phyloP scores from a whole-genome alignment of 2,113 vertebrate genomes.

The Piprites chloris region DNA sequence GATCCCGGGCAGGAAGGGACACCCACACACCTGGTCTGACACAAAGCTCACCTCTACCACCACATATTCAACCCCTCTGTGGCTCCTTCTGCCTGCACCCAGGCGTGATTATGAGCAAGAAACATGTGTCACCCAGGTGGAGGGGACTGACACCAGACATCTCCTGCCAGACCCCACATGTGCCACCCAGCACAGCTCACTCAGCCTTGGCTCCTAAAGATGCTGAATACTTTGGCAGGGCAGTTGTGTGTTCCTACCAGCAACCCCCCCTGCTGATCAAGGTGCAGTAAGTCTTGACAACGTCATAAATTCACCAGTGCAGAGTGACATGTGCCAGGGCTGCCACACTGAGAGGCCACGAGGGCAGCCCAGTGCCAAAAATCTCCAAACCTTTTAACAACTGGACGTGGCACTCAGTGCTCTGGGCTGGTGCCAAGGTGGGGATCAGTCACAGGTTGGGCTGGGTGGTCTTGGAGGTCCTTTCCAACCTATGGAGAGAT shows the following conservation, averaged over 20 bases:
- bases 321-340: neutral
- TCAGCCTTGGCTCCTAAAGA: neutral
- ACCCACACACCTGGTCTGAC: neutral
- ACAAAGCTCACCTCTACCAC: neutral
- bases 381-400: neutral
- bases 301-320: neutral
- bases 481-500: neutral
- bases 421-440: neutral
- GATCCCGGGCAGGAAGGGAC: neutral
- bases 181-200: neutral
- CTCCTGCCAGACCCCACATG: neutral
- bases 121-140: rapidly evolving
- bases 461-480: neutral
- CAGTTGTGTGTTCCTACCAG: neutral
- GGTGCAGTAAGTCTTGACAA: neutral
- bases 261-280: neutral
- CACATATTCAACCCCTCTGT: rapidly evolving
- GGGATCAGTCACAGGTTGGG: neutral
- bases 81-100: neutral
- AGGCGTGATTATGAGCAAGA: no score
- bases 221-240: neutral
- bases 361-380: neutral
- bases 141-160: neutral
- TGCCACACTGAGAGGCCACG: neutral
- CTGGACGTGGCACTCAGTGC: neutral